These are phyloP conservation scores for Holothuria leucospilota DNA, from an alignment of 53 echinoderm and acorn worm genomes.

Conservation along the genomic window DNA sequence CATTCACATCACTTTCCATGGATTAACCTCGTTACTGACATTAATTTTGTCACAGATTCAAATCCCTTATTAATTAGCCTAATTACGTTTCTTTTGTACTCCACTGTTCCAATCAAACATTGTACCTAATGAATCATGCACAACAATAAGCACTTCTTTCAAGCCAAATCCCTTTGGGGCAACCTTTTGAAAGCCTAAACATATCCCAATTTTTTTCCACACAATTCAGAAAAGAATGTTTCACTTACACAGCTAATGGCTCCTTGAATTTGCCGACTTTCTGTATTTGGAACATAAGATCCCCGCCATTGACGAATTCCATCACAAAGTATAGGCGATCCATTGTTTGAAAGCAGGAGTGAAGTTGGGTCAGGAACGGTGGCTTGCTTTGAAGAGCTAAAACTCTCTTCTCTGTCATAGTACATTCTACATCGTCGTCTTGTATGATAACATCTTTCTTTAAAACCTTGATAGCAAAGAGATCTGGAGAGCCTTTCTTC, in stretches of 20 bases:
- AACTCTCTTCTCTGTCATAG: slow-evolving; percentile 98
- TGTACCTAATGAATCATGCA: too few species aligned
- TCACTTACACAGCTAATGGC: slow-evolving; percentile 95
- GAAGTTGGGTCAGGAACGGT: slow-evolving; percentile 92
- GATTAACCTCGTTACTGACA: too few species aligned
- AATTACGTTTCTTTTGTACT: too few species aligned
- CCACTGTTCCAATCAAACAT: too few species aligned
- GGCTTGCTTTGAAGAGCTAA: slow-evolving; percentile 91
- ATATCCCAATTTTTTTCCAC: too few species aligned
- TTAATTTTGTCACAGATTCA: too few species aligned
- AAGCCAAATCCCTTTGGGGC: too few species aligned
- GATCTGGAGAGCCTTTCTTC: slow-evolving; percentile 92
- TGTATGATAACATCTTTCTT: slow-evolving; percentile 99
- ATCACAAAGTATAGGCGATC: slow-evolving; percentile 98
- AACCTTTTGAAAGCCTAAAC: too few species aligned
- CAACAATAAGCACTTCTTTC: too few species aligned
- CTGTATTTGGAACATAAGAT: slow-evolving; percentile 99
- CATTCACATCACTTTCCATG: too few species aligned
- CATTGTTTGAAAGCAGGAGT: slow-evolving; percentile 99
- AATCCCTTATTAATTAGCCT: too few species aligned
- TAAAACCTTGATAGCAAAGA: slow-evolving; percentile 96
- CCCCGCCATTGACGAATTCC: slow-evolving; percentile 99
- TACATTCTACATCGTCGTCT: slow-evolving; percentile 98
- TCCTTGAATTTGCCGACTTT: slow-evolving; percentile 99
- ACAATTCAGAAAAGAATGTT: too few species aligned